These are phyloP conservation scores for Xylocopa sonorina DNA, from an alignment of 1,140 invertebrate species.

Conservation along the genomic window DNA sequence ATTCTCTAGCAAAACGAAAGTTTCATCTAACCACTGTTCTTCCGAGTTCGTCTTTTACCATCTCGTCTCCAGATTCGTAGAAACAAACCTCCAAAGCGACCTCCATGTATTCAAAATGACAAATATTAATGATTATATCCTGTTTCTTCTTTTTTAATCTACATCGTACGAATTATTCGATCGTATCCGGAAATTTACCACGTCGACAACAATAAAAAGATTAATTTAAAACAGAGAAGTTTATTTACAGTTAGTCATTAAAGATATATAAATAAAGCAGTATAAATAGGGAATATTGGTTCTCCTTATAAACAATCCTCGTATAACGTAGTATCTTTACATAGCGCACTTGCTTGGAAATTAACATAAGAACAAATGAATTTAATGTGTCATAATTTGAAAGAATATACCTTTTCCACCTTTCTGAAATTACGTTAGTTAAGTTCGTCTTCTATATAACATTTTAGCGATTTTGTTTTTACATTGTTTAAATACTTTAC, in stretches of 20 bases:
- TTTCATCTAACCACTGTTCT: conserved; percentile 23
- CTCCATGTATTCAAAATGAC: background rate
- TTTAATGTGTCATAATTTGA: too few species aligned
- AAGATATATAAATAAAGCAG: background rate
- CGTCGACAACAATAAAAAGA: background rate
- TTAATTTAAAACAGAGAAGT: background rate
- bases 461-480: too few species aligned
- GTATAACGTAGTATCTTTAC: background rate
- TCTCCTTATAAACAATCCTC: background rate
- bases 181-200: too few species aligned
- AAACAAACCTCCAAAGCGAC: too few species aligned
- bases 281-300: background rate
- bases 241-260: background rate
- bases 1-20: conserved; percentile 52
- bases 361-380: too few species aligned
- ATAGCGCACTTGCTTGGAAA: background rate
- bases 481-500: too few species aligned
- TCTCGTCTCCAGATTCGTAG: conserved; percentile 3
- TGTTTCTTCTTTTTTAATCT: too few species aligned
- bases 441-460: too few species aligned
- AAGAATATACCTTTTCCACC: too few species aligned
- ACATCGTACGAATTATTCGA: too few species aligned
- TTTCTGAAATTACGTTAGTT: too few species aligned
- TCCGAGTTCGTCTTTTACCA: conserved; percentile 31
- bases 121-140: too few species aligned